These are phyloP conservation scores for Gonatopus flavifemur DNA, from an alignment of 1,140 invertebrate species.

Conservation along the genomic window DNA sequence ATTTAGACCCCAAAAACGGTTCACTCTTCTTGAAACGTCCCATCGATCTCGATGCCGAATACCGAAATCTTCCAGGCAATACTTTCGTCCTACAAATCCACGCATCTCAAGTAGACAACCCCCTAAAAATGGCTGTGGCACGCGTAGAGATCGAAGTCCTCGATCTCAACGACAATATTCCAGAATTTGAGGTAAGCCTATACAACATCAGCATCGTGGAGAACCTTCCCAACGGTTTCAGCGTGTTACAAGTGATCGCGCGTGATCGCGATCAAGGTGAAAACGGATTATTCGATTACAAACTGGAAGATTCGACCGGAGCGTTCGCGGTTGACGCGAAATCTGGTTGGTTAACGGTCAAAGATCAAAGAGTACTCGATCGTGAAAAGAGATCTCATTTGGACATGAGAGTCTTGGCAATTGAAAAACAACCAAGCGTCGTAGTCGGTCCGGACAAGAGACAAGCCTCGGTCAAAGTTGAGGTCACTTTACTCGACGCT, in stretches of 20 bases:
- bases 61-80: slow-evolving; percentile 67
- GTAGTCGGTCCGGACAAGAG: slow-evolving; percentile 32
- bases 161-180: slow-evolving; percentile 82
- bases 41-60: slow-evolving; percentile 76
- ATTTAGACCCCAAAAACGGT: slow-evolving; percentile 72
- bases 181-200: slow-evolving; percentile 83
- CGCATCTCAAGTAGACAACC: slow-evolving; percentile 75
- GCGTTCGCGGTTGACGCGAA: slow-evolving; percentile 79
- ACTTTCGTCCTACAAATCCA: slow-evolving; percentile 78
- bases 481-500: slow-evolving; percentile 79
- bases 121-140: slow-evolving; percentile 71
- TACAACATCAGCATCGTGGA: slow-evolving; percentile 92
- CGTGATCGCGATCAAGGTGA: slow-evolving; percentile 79
- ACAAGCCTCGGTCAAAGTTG: slow-evolving; percentile 68
- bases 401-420: slow-evolving; percentile 72
- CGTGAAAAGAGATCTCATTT: slow-evolving; percentile 72
- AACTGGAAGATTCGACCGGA: slow-evolving; percentile 71
- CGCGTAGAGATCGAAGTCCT: slow-evolving; percentile 76
- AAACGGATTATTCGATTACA: slow-evolving; percentile 81
- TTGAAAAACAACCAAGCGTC: slow-evolving; percentile 71
- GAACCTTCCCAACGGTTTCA: slow-evolving; percentile 81
- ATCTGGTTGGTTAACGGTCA: slow-evolving; percentile 83
- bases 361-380: slow-evolving; percentile 75
- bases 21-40: slow-evolving; percentile 75
- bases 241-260: slow-evolving; percentile 68